Base-by-base conservation (phyloP, 2,113 vertebrate genomes). In the Xenopus laevis region DNA sequence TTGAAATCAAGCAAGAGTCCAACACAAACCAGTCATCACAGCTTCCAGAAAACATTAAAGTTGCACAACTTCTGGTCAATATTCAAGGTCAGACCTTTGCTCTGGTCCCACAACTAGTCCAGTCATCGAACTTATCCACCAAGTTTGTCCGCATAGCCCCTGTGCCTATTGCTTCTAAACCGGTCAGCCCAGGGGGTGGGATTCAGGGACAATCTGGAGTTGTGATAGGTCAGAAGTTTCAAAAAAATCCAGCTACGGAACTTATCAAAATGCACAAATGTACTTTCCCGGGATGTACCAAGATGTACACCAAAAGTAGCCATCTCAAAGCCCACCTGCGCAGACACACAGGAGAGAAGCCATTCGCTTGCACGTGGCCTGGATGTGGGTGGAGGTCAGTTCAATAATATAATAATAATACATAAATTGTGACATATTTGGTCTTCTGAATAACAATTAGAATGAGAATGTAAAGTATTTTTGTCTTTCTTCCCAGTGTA, bases 301-400 rank as follows among this genome's bases (percentile, higher is more conserved):
- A 98, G 91, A 98, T 96, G 95, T 98, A 98, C 88, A 98, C 95
- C 6, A 98, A 98, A 84, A 98, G 96, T 88, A 98, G 96, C 82
- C 96, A 98, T 79, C 92, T 98, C 78, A 98, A 98, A 88, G 96
- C 96, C 57, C 96, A 98, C 83, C 91, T 98, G 81, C 88, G 96
- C 79, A 91, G 96, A 74, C 96, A 98, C 84, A 98, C 96, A 0
- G 96, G 96, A 75, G 96, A 98, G 82, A 98, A 98, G 80, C 96
- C 96, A 13, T 98, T 98, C 21, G 94, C 95, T 0, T 98, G 96
- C 85, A 98, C 92, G 23, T 98, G 96, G 96, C 94, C 94, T 0
- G 94, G 93, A 59, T 98, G 96, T 0, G 95, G 95, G 79, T 98
- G 96, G 96, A 98, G 95, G 96, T 98, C 82, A 90, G 96, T 94